Conservation (phyloP, 2,888 invertebrate genomes). For the Lydus trimaculatus region DNA sequence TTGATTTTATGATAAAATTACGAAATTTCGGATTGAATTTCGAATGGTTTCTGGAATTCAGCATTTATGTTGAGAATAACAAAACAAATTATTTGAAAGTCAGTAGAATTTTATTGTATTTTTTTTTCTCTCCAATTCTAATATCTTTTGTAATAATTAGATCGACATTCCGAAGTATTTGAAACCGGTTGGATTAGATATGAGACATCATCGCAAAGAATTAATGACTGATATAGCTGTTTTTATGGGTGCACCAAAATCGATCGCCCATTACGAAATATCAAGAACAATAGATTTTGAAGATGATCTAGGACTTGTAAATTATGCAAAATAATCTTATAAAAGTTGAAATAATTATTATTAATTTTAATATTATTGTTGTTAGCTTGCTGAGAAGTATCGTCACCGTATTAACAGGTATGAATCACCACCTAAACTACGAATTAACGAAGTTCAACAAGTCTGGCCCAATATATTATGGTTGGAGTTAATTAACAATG, state of each 20-base stretch:
- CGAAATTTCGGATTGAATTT: slow-evolving; percentile 34
- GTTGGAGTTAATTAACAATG: slow-evolving; percentile 23
- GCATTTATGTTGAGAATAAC: slow-evolving; percentile 17
- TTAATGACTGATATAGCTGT: slow-evolving; percentile 23
- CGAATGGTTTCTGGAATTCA: slow-evolving; percentile 39
- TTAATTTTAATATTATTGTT: neutral
- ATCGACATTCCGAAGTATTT: slow-evolving; percentile 25
- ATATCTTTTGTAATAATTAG: slow-evolving; percentile 11
- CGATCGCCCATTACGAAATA: slow-evolving; percentile 8
- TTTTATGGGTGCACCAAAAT: slow-evolving; percentile 15
- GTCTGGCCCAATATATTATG: slow-evolving; percentile 24
- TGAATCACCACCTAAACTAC: slow-evolving; percentile 11
- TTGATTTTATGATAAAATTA: slow-evolving; percentile 28
- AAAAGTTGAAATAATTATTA: neutral
- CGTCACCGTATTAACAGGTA: neutral
- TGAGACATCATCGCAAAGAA: slow-evolving; percentile 14
- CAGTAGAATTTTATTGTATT: neutral
- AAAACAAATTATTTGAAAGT: slow-evolving; percentile 13
- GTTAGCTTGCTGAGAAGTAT: slow-evolving; percentile 4
- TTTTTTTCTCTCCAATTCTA: neutral
- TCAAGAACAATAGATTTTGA: slow-evolving; percentile 3
- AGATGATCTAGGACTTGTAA: slow-evolving; percentile 5
- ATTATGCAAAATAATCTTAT: neutral
- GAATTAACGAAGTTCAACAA: slow-evolving; percentile 18
- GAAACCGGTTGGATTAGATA: slow-evolving; percentile 11